These are phyloP conservation scores for Mythimna impura DNA, from an alignment of 2,888 invertebrate species.

Conservation along the genomic window DNA sequence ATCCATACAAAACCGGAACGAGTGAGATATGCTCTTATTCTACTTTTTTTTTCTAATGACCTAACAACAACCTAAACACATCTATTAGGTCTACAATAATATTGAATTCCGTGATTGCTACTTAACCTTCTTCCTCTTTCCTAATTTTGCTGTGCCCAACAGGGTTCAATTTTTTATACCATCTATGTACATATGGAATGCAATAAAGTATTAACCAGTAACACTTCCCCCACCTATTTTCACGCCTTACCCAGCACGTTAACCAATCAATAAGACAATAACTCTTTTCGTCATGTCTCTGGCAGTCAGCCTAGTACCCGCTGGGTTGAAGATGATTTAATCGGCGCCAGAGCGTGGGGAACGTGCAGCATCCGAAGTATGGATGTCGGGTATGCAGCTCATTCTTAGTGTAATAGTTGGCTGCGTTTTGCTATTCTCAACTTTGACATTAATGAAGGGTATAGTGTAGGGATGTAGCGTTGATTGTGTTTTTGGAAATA, in stretches of 20 bases:
- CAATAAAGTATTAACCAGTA: too few relatives aligned
- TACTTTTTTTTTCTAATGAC: too few relatives aligned
- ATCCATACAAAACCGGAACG: too few relatives aligned
- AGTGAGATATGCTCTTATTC: too few relatives aligned
- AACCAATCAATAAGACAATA: slow-evolving; percentile 46
- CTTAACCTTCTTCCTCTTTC: too few relatives aligned
- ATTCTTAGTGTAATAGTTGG: slow-evolving; percentile 59
- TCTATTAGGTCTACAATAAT: too few relatives aligned
- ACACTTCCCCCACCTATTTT: background rate
- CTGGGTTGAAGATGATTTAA: slow-evolving; percentile 50
- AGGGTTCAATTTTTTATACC: too few relatives aligned
- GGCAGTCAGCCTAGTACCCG: slow-evolving; percentile 46
- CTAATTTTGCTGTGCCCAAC: too few relatives aligned
- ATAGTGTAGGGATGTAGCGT: background rate
- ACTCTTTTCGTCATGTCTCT: slow-evolving; percentile 50
- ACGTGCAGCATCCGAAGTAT: slow-evolving; percentile 37
- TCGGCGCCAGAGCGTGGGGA: slow-evolving; percentile 47
- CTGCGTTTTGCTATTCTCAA: slow-evolving; percentile 49
- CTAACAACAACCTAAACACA: too few relatives aligned
- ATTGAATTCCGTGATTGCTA: too few relatives aligned
- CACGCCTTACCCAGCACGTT: slow-evolving; percentile 12
- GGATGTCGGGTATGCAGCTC: slow-evolving; percentile 56
- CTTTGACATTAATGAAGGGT: slow-evolving; percentile 55
- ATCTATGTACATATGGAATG: too few relatives aligned
- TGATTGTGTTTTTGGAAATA: background rate